These are phyloP conservation scores for Drosophila mercatorum DNA, from an alignment of 2,888 invertebrate species.

Conservation along the genomic window DNA sequence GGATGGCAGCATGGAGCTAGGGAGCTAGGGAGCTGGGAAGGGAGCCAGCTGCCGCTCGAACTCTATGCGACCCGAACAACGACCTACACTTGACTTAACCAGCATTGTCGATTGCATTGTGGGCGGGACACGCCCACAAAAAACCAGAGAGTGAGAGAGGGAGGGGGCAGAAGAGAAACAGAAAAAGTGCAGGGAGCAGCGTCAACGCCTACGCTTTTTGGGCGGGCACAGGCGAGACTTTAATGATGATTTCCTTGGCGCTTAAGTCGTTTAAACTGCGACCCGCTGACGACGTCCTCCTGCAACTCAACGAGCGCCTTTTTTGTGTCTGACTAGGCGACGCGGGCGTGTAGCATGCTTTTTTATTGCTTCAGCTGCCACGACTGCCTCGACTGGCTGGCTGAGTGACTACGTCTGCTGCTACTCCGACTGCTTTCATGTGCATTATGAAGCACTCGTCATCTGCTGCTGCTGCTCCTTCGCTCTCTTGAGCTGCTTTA, in stretches of 20 bases:
- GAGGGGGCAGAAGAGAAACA: not conserved
- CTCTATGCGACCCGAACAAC: conserved; percentile 72
- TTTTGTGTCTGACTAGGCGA: conserved; percentile 68
- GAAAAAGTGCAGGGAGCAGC: conserved; percentile 44
- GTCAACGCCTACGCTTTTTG: conserved; percentile 58
- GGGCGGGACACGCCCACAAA: conserved; percentile 49
- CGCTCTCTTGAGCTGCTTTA: conserved; percentile 77
- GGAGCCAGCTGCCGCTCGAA: conserved; percentile 11
- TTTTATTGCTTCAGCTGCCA: conserved; percentile 59
- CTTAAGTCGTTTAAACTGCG: conserved; percentile 81
- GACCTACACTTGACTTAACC: conserved; percentile 83
- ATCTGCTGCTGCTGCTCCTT: conserved; percentile 36
- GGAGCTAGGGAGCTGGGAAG: not conserved
- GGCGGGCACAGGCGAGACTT: conserved; percentile 64
- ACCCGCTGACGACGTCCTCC: conserved; percentile 62
- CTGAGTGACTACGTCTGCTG: conserved; percentile 50
- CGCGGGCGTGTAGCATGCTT: conserved; percentile 48
- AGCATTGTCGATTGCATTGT: conserved; percentile 80
- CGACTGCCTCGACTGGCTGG: conserved; percentile 5
- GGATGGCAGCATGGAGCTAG: conserved; percentile 7
- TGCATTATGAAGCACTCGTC: conserved; percentile 76
- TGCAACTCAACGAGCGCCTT: conserved; percentile 71
- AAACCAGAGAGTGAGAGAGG: not conserved
- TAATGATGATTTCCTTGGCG: conserved; percentile 82
- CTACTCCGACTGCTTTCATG: conserved; percentile 60